These are phyloP conservation scores for Hippocampus mohnikei DNA, from an alignment of 2,113 vertebrate genomes.

Conservation along the genomic window DNA sequence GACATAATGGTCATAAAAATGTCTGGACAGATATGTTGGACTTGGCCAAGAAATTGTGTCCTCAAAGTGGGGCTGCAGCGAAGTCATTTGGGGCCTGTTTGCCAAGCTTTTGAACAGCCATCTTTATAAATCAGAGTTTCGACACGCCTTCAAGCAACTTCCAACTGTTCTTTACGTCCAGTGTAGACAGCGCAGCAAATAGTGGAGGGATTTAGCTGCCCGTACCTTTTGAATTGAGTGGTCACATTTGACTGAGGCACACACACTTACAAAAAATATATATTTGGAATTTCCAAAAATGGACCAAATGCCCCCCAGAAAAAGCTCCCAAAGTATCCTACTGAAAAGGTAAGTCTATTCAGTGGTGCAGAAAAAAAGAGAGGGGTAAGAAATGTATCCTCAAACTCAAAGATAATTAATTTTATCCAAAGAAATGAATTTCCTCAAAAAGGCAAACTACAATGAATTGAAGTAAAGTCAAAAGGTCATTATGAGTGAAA, in stretches of 20 bases:
- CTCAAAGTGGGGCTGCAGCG: neutral
- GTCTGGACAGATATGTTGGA: neutral
- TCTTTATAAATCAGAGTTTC: constrained; percentile 8
- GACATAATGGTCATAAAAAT: neutral
- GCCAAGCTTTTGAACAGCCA: constrained; percentile 6
- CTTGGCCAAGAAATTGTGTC: neutral
- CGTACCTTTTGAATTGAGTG: constrained; percentile 7
- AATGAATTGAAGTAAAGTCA: neutral
- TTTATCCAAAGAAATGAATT: neutral
- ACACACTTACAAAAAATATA: neutral
- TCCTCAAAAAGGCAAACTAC: neutral
- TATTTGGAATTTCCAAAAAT: too few species aligned
- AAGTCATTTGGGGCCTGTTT: neutral
- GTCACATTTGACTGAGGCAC: constrained; percentile 8
- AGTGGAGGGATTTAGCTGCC: neutral
- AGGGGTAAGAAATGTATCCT: too few species aligned
- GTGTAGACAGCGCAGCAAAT: neutral
- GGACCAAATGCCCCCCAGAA: too few species aligned
- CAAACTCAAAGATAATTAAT: too few species aligned
- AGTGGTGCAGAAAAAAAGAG: too few species aligned
- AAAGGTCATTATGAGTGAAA: neutral
- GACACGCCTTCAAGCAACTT: constrained; percentile 11
- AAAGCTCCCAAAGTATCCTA: too few species aligned
- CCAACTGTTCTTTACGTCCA: neutral
- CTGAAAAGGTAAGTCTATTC: too few species aligned